Base-by-base conservation (phyloP, 2,888 invertebrate genomes). In the Ornithoptera priamus region DNA sequence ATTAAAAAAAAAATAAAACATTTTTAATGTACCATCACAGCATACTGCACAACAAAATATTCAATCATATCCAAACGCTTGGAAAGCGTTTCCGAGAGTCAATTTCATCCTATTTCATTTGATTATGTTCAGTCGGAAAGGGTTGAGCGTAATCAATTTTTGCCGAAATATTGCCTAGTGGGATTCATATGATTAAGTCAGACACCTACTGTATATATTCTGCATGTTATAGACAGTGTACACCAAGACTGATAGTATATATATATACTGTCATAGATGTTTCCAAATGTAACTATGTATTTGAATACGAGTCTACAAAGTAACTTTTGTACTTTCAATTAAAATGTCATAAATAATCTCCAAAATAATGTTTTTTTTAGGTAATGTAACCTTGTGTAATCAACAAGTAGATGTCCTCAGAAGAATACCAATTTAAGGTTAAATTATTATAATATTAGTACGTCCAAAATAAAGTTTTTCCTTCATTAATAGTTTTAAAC, bases 101-200 rank as follows among this genome's bases (percentile, higher is more conserved):
- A 83, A 85, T 85, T 82, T 84, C 75, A 71, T 72, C 75, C 76
- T 74, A 67, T 80, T 75, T 85, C 82, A 87, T 88, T 86, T 84
- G 81, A 87, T 87, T 86, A 85, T 78, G 78, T 75, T 78, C 79
- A 81, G 79, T 81, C 76, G 77, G 83, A 81, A 85, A 83, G 84
- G 85, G 85, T 79, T 80, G 80, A 76, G 80, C 80, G 81, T 87
- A 86, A 88, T 88, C 86, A 83, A 84, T 85, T 88, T 88, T 86
- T 76, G 80, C 72, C 78, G 81, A 81, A 85, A 85, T 85, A 85
- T 84, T 84, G 83, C 84, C 81, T 82, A 82, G 72, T 74, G 76
- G 67, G 62, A 62, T 66, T 60, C 74, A 67, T 62, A 78, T 78
- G 76, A 76, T 77, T 71, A 72, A 70, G 76, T 76, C 73, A 71